phyloP scores from a whole-genome alignment of 1,140 invertebrate species.

The Diabrotica virgifera region DNA sequence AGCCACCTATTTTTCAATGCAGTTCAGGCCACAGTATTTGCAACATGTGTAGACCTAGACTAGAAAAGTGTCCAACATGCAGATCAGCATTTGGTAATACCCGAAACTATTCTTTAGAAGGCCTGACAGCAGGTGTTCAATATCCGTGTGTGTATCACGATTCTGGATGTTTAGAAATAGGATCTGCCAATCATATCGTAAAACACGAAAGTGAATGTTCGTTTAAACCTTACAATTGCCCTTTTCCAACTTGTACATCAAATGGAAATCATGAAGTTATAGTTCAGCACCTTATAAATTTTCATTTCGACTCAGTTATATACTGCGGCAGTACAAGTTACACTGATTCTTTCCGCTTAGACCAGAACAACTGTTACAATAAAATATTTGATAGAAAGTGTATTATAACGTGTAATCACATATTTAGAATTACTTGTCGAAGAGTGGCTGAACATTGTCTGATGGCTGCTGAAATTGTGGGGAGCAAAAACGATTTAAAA shows the following conservation, averaged over 20 bases:
- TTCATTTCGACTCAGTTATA: constrained; percentile 30
- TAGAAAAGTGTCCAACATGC: constrained; percentile 70
- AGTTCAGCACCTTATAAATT: constrained; percentile 27
- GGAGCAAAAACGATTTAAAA: constrained; percentile 28
- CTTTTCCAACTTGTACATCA: constrained; percentile 31
- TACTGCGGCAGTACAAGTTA: constrained; percentile 26
- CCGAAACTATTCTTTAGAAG: constrained; percentile 74
- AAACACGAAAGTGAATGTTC: constrained; percentile 37
- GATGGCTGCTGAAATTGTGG: constrained; percentile 38
- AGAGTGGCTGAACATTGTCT: constrained; percentile 34
- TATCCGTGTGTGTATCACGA: constrained; percentile 38
- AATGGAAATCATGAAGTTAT: constrained; percentile 31
- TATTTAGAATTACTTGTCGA: constrained; percentile 33
- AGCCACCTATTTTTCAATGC: constrained; percentile 73
- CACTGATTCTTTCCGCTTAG: constrained; percentile 29
- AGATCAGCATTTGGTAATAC: constrained; percentile 70
- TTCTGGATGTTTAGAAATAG: constrained; percentile 31
- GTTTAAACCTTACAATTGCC: constrained; percentile 37
- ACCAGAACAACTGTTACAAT: constrained; percentile 24
- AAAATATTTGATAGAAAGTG: constrained; percentile 26
- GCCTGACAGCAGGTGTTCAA: constrained; percentile 45
- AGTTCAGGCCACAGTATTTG: constrained; percentile 78
- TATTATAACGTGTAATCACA: constrained; percentile 29
- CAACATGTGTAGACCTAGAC: constrained; percentile 63
- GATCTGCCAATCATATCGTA: constrained; percentile 26